These are phyloP conservation scores for Thaumatotibia leucotreta DNA, from an alignment of 1,140 invertebrate genomes.

Conservation along the genomic window DNA sequence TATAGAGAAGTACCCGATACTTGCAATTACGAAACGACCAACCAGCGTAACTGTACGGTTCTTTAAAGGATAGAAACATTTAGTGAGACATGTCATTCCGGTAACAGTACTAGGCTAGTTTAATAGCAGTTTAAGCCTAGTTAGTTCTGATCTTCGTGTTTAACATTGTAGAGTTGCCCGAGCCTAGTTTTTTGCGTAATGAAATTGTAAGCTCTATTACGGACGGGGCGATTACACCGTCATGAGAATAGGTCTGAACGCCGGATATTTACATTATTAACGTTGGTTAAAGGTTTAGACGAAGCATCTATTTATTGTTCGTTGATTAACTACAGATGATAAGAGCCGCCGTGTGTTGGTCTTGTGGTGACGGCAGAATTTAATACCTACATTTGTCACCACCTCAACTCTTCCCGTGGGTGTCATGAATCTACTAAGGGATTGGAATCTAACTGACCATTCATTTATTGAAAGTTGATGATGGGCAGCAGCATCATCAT, in stretches of 20 bases:
- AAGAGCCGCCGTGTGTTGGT: background rate
- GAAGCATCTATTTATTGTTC: slow-evolving; percentile 24
- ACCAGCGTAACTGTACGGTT: slow-evolving; percentile 57
- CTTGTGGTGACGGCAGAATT: too few species aligned
- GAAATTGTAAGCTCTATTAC: slow-evolving; percentile 47
- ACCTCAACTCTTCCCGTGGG: too few species aligned
- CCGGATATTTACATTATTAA: slow-evolving; percentile 50
- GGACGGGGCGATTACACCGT: slow-evolving; percentile 21
- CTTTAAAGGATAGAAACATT: slow-evolving; percentile 70
- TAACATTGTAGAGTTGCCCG: slow-evolving; percentile 49
- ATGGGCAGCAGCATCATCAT: too few species aligned
- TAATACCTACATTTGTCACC: too few species aligned
- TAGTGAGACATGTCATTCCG: slow-evolving; percentile 66
- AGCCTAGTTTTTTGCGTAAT: slow-evolving; percentile 55
- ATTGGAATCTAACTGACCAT: too few species aligned
- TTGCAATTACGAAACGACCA: slow-evolving; percentile 58
- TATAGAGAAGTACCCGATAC: slow-evolving; percentile 42
- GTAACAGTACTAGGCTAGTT: slow-evolving; percentile 57
- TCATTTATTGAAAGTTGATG: too few species aligned
- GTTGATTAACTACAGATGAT: background rate
- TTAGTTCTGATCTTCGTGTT: slow-evolving; percentile 52
- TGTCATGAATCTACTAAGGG: too few species aligned
- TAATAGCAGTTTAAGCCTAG: slow-evolving; percentile 60
- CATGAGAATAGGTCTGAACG: slow-evolving; percentile 27
- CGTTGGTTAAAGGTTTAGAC: slow-evolving; percentile 24